Evolutionary conservation across 35 echinoderm and acorn worm species (phyloP).

Genomic region (Ophioderma brevispina): DNA sequence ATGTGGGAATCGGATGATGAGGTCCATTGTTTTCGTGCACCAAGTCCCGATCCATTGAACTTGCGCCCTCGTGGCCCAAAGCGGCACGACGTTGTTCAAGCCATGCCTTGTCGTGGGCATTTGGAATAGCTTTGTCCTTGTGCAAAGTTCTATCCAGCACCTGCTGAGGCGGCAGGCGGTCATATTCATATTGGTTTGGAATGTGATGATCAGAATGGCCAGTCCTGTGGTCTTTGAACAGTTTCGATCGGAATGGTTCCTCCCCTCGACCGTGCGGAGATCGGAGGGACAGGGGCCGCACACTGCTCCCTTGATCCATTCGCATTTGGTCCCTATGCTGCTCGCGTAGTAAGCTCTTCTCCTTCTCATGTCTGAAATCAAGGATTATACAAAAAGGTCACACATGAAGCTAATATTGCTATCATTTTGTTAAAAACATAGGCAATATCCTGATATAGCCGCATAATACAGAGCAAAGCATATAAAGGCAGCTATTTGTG

Average conservation of each 20-base stretch:
- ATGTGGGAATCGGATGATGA: background rate
- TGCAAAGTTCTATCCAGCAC: constrained; percentile 17
- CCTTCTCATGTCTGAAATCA: constrained; percentile 75
- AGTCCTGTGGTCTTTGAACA: constrained; percentile 35
- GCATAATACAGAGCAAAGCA: no score
- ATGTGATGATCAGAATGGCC: constrained; percentile 42
- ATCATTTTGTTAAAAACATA: no score
- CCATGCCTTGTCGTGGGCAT: constrained; percentile 14
- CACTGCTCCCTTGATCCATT: constrained; percentile 42
- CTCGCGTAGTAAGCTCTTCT: constrained; percentile 33
- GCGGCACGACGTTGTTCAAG: background rate
- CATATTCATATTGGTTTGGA: constrained; percentile 69
- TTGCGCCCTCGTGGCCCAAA: constrained; percentile 13
- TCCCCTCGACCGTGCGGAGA: constrained; percentile 44
- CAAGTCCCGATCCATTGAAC: background rate
- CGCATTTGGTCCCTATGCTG: constrained; percentile 34
- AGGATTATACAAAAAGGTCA: no score
- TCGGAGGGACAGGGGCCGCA: constrained; percentile 40
- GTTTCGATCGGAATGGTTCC: constrained; percentile 36
- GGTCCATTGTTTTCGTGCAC: background rate
- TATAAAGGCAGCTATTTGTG: no score
- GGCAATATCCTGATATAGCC: no score
- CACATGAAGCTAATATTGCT: no score
- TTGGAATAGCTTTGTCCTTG: constrained; percentile 31
- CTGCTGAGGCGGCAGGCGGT: constrained; percentile 31